Evolutionary conservation across 2,113 vertebrate species (phyloP).

Genomic region (Mesitornis unicolor): DNA sequence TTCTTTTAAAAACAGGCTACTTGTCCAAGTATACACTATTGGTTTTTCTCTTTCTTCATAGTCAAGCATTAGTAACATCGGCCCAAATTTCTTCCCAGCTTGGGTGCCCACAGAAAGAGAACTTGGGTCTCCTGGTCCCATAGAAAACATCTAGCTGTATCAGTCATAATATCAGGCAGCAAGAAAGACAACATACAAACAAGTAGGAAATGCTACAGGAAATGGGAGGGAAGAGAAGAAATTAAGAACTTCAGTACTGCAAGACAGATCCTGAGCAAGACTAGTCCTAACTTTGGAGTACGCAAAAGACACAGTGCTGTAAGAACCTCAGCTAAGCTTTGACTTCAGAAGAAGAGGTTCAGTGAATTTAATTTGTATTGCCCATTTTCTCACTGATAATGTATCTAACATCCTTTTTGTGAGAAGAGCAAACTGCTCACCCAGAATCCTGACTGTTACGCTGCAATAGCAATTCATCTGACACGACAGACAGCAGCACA

Average conservation of each 20-base stretch:
- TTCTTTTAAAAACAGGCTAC: not conserved
- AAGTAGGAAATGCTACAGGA: not conserved
- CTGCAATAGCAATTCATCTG: not conserved
- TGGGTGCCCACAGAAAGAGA: not conserved
- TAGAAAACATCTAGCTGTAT: not conserved
- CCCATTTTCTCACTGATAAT: not conserved
- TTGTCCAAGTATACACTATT: not conserved
- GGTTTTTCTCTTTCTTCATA: not conserved
- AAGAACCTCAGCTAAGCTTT: not conserved
- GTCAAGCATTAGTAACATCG: not conserved
- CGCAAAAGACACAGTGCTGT: accelerated
- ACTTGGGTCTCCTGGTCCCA: not conserved
- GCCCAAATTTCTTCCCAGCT: not conserved
- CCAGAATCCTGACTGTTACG: not conserved
- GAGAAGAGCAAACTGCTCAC: not conserved
- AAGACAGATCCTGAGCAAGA: not conserved
- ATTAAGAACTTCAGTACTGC: not conserved
- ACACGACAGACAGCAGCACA: not conserved
- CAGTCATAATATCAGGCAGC: not conserved
- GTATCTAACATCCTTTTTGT: not conserved
- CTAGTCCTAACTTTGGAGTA: not conserved
- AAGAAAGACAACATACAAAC: not conserved
- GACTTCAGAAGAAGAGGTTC: not conserved
- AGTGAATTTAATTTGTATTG: not conserved
- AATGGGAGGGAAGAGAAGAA: not conserved